A percentile compares a stretch with the other conserved stretches of the same genome.
These are phyloP conservation scores for Ommatoiulus sabulosus DNA, from an alignment of 2,888 invertebrate genomes.

Conservation along the genomic window DNA sequence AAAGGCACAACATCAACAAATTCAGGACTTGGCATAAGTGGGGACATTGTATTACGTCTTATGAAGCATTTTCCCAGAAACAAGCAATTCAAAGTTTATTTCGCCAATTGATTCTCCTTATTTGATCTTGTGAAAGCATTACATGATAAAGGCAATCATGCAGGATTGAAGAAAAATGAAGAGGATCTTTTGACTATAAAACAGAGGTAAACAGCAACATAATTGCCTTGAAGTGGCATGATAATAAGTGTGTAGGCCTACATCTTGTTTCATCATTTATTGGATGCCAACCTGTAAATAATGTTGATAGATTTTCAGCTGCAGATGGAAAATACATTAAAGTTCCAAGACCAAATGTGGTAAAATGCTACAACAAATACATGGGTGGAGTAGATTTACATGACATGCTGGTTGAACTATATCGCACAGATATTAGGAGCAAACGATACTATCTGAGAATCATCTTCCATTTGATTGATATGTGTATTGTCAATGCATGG, in stretches of 20 bases:
- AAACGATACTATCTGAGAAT: constrained; percentile 57
- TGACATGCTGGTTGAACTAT: constrained; percentile 41
- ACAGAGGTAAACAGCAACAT: constrained; percentile 61
- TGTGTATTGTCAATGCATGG: constrained; percentile 57
- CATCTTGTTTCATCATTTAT: constrained; percentile 63
- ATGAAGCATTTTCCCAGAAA: constrained; percentile 60
- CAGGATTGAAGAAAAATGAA: constrained; percentile 32
- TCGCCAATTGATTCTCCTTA: constrained; percentile 64
- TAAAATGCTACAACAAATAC: neutral
- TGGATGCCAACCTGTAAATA: constrained; percentile 49
- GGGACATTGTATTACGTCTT: constrained; percentile 63
- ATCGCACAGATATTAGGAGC: constrained; percentile 54
- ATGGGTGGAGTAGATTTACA: constrained; percentile 46
- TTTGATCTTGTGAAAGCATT: constrained; percentile 61
- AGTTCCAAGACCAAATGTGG: neutral
- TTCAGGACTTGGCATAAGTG: constrained; percentile 38
- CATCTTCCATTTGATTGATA: constrained; percentile 58
- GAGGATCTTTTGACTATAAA: constrained; percentile 59
- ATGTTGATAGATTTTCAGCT: constrained; percentile 9
- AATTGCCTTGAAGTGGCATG: constrained; percentile 63
- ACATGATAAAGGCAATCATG: constrained; percentile 60
- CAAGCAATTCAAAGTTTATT: constrained; percentile 63
- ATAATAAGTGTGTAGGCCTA: constrained; percentile 63
- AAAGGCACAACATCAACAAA: neutral
- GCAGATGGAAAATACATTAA: neutral